phyloP scores from a whole-genome alignment of 2,113 vertebrate species.

The Pagrus major region DNA sequence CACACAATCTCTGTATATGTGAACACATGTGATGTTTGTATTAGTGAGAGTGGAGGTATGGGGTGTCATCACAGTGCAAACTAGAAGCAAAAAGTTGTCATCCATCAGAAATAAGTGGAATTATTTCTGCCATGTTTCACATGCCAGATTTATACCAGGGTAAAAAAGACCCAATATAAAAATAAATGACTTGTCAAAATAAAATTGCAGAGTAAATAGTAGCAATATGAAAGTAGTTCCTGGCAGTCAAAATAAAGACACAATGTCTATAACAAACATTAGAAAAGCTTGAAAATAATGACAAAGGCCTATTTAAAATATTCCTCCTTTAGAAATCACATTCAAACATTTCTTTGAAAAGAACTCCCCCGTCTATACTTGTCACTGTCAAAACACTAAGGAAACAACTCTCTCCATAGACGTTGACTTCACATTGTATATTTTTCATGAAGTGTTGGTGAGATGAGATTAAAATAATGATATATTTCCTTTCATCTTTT shows the following conservation, averaged over 20 bases:
- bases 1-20: too few relatives aligned
- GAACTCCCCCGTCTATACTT: neutral
- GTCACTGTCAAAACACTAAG: conserved; percentile 18
- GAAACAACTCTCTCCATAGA: conserved; percentile 17
- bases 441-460: neutral
- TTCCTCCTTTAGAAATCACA: conserved; percentile 20
- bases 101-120: neutral
- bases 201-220: conserved; percentile 24
- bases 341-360: conserved; percentile 22
- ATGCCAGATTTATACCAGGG: neutral
- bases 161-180: neutral
- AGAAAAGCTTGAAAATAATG: conserved; percentile 9
- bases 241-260: conserved; percentile 24
- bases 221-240: conserved; percentile 3
- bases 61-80: too few relatives aligned
- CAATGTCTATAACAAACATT: neutral
- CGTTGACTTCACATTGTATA: neutral
- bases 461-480: conserved; percentile 9
- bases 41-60: too few relatives aligned
- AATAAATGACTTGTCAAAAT: conserved; percentile 16
- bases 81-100: neutral
- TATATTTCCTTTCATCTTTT: conserved; percentile 21
- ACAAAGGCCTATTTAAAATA: conserved; percentile 20
- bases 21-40: too few relatives aligned
- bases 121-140: conserved; percentile 13